Percentiles rank a stretch among this genome's conserved stretches.
Conservation (phyloP, 2,888 invertebrate species). For the Salticus scenicus region DNA sequence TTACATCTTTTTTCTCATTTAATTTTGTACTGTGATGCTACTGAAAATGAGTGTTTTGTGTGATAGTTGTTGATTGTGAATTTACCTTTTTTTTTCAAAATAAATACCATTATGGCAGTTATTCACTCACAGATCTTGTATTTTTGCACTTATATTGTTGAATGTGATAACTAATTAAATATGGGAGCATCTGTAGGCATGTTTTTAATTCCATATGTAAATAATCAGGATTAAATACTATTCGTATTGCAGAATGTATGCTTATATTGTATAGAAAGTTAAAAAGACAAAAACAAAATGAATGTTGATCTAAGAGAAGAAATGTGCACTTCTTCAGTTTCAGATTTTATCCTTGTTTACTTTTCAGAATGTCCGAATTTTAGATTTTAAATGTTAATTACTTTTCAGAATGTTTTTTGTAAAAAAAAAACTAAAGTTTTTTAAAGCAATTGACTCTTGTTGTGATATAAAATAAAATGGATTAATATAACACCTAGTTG, state of each 20-base stretch:
- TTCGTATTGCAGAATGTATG: background rate
- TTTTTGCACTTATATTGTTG: background rate
- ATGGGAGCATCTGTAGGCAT: background rate
- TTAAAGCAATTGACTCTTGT: background rate
- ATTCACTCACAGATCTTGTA: background rate
- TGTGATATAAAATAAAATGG: background rate
- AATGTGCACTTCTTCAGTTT: background rate
- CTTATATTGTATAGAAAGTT: background rate
- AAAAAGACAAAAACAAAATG: too few species aligned
- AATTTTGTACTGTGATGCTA: too few species aligned
- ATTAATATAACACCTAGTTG: background rate
- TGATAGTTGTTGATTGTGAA: too few species aligned
- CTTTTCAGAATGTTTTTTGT: constrained; percentile 11
- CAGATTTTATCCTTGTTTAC: background rate
- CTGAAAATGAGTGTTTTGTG: too few species aligned
- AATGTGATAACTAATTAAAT: background rate
- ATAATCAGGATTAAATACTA: background rate
- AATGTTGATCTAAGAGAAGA: background rate
- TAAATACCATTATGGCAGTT: too few species aligned
- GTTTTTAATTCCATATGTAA: background rate
- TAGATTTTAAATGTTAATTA: background rate
- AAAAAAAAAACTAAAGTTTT: background rate
- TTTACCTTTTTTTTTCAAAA: too few species aligned
- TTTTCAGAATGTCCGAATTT: background rate
- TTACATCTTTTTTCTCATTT: too few species aligned